A percentile compares a stretch with the other conserved stretches of the same genome.
phyloP scores from a whole-genome alignment of 2,797 vertebrate species.

The Novumbra hubbsi region DNA sequence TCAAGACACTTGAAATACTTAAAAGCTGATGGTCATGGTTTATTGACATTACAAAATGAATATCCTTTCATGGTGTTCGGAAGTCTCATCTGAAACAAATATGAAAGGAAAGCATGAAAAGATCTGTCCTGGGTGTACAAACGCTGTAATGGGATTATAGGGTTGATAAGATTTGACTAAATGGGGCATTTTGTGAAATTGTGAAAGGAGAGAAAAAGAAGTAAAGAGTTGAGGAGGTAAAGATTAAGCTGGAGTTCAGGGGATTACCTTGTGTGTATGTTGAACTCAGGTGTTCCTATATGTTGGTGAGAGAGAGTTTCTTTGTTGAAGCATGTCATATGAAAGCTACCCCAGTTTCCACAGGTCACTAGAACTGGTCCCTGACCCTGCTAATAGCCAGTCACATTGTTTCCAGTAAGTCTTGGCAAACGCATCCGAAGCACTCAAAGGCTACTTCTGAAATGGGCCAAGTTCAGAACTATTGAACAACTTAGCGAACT shows the following conservation, averaged over 20 bases:
- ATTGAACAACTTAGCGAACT: background rate
- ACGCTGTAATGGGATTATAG: background rate
- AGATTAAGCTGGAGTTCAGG: background rate
- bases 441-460: background rate
- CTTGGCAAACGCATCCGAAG: constrained; percentile 8
- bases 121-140: background rate
- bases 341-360: constrained; percentile 30
- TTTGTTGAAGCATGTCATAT: constrained; percentile 26
- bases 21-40: background rate
- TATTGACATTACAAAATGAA: background rate
- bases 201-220: background rate
- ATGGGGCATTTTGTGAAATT: background rate
- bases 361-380: constrained; percentile 14
- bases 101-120: background rate
- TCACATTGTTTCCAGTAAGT: constrained; percentile 21
- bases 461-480: background rate
- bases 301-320: constrained; percentile 13
- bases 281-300: constrained; percentile 15
- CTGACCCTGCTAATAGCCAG: constrained; percentile 15
- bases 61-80: background rate
- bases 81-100: constrained; percentile 7
- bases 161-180: background rate
- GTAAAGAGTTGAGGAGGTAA: background rate
- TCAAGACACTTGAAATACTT: background rate
- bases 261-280: constrained; percentile 15